Evolutionary conservation across 2,888 invertebrate genomes (phyloP).

Genomic region (Nysson spinosus): DNA sequence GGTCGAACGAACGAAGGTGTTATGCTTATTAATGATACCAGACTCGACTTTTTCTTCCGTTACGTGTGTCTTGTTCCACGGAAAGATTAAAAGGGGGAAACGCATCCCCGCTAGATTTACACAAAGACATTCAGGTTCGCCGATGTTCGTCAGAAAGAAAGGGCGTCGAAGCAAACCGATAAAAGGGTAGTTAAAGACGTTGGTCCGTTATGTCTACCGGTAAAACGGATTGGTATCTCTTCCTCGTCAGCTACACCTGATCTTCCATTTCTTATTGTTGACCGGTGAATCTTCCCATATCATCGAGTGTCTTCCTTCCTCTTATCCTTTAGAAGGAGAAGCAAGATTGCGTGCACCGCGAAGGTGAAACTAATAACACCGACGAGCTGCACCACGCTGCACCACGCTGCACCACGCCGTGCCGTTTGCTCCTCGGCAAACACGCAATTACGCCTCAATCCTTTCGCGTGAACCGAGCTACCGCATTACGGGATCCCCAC

Average conservation of each 20-base stretch:
- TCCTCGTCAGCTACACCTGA: slow-evolving; percentile 48
- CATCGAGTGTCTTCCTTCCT: slow-evolving; percentile 8
- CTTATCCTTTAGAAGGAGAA: slow-evolving; percentile 27
- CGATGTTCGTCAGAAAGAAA: background rate
- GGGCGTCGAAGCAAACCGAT: slow-evolving; percentile 26
- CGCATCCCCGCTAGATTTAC: too few relatives aligned
- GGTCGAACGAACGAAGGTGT: slow-evolving; percentile 57
- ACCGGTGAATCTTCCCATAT: slow-evolving; percentile 25
- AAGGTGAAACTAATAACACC: slow-evolving; percentile 71
- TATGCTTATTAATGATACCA: slow-evolving; percentile 60
- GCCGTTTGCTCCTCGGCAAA: slow-evolving; percentile 61
- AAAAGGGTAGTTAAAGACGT: slow-evolving; percentile 48
- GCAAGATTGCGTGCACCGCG: slow-evolving; percentile 49
- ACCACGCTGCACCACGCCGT: background rate
- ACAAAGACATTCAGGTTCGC: background rate
- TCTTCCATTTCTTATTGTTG: slow-evolving; percentile 54
- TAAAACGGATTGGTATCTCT: slow-evolving; percentile 48
- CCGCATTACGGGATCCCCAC: slow-evolving; percentile 55
- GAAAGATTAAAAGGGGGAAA: background rate
- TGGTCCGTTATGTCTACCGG: slow-evolving; percentile 46
- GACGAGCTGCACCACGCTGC: too few relatives aligned
- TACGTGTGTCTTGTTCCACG: background rate
- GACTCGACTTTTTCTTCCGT: background rate
- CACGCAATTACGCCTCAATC: slow-evolving; percentile 66
- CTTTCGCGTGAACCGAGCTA: slow-evolving; percentile 57